Percentiles rank a stretch among this genome's conserved stretches.
Evolutionary conservation across 2,797 vertebrate genomes (phyloP).

Genomic region (Aeoliscus strigatus): DNA sequence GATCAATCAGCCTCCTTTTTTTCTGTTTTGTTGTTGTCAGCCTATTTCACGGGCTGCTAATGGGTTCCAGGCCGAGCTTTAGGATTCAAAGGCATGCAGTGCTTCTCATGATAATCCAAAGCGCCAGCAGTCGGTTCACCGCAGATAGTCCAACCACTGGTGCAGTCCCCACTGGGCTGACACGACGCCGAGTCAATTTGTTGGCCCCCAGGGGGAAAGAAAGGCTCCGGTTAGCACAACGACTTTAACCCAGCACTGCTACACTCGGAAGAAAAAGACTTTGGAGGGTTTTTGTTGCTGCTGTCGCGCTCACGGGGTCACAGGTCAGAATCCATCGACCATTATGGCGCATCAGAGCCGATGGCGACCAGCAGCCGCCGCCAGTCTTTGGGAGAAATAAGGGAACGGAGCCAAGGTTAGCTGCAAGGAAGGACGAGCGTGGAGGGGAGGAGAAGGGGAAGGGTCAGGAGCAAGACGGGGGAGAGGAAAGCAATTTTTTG

Average conservation of each 20-base stretch:
- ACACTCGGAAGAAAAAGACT: constrained; percentile 50
- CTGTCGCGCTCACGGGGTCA: constrained; percentile 45
- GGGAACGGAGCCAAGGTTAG: constrained; percentile 39
- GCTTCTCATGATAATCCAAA: constrained; percentile 71
- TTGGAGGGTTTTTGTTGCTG: constrained; percentile 31
- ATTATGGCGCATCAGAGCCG: constrained; percentile 45
- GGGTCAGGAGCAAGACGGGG: constrained; percentile 33
- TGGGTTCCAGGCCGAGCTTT: constrained; percentile 62
- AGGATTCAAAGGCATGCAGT: constrained; percentile 60
- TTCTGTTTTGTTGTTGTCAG: constrained; percentile 41
- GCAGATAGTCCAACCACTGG: constrained; percentile 47
- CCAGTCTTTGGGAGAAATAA: constrained; percentile 24
- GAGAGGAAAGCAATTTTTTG: constrained; percentile 59
- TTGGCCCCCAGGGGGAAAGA: constrained; percentile 30
- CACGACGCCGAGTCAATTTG: constrained; percentile 66
- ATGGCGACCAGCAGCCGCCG: constrained; percentile 33
- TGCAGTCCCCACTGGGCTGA: constrained; percentile 47
- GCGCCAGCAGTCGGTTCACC: constrained; percentile 61
- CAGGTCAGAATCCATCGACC: constrained; percentile 61
- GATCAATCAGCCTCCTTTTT: constrained; percentile 55
- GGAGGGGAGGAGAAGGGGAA: not conserved
- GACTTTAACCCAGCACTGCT: constrained; percentile 62
- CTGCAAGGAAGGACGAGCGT: constrained; percentile 18
- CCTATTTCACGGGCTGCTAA: constrained; percentile 64
- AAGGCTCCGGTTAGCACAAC: constrained; percentile 59